A percentile compares a stretch with the other conserved stretches of the same genome.
phyloP scores from a whole-genome alignment of 2,113 vertebrate genomes.

The Macrotus californicus region DNA sequence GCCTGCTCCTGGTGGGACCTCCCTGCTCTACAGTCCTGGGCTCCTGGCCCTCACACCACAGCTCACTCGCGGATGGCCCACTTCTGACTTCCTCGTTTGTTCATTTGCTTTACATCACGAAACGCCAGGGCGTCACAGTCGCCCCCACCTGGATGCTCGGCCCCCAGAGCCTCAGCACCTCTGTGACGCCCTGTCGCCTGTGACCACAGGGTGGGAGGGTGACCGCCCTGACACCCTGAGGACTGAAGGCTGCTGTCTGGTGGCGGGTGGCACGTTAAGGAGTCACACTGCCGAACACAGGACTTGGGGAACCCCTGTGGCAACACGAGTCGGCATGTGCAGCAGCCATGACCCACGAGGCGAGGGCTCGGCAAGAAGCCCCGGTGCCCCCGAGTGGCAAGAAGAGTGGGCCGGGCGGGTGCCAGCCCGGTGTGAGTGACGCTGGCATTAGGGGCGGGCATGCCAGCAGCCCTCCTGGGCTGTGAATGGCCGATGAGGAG shows the following conservation, averaged over 20 bases:
- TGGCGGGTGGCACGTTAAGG: not conserved
- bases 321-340: accelerated
- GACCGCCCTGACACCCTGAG: accelerated
- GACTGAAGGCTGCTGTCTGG: not conserved
- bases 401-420: not conserved
- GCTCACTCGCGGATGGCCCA: accelerated
- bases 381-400: not conserved
- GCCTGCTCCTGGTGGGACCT: not conserved
- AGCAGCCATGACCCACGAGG: accelerated
- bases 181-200: accelerated
- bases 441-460: not conserved
- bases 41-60: no score
- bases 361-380: not conserved
- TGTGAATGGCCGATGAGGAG: no score
- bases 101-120: accelerated
- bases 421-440: not conserved
- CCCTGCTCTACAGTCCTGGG: accelerated
- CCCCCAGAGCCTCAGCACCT: not conserved
- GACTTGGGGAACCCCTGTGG: no score
- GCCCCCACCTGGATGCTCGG: not conserved
- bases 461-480: not conserved
- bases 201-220: no score
- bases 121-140: accelerated
- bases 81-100: accelerated
- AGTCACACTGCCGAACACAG: not conserved